Percentiles rank a stretch among this genome's conserved stretches.
Evolutionary conservation across 1,140 invertebrate species (phyloP).

Genomic region (Dinoponera quadriceps): DNA sequence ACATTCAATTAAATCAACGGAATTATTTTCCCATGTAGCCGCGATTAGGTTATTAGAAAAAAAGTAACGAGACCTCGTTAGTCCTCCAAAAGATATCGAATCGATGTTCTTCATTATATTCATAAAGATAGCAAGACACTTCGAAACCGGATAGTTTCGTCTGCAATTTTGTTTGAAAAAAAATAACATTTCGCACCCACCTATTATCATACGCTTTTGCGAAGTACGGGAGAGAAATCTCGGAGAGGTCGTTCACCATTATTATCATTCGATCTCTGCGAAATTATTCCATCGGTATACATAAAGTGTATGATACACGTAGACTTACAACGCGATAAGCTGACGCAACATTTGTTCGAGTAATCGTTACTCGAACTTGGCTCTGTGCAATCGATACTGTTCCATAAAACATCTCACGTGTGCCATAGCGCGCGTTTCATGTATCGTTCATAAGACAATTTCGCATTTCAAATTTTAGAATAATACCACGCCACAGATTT

Average conservation of each 20-base stretch:
- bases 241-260: not conserved
- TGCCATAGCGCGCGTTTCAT: not conserved
- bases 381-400: slow-evolving; percentile 5
- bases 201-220: no score
- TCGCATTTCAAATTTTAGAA: slow-evolving; percentile 34
- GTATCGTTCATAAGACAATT: slow-evolving; percentile 8
- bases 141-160: no score
- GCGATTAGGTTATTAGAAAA: no score
- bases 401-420: slow-evolving; percentile 22
- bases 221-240: not conserved
- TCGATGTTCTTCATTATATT: no score
- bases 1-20: no score
- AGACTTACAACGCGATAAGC: not conserved
- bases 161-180: no score
- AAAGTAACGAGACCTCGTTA: no score
- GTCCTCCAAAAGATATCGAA: no score
- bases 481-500: slow-evolving; percentile 10
- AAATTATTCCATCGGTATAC: slow-evolving; percentile 6
- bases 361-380: slow-evolving; percentile 11
- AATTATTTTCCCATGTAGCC: no score
- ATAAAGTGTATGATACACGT: no score
- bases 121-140: no score
- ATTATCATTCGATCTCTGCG: not conserved
- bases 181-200: no score
- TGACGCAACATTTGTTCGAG: slow-evolving; percentile 3